Base-by-base conservation (phyloP, 2,888 invertebrate species). In the Plebejus argus region DNA sequence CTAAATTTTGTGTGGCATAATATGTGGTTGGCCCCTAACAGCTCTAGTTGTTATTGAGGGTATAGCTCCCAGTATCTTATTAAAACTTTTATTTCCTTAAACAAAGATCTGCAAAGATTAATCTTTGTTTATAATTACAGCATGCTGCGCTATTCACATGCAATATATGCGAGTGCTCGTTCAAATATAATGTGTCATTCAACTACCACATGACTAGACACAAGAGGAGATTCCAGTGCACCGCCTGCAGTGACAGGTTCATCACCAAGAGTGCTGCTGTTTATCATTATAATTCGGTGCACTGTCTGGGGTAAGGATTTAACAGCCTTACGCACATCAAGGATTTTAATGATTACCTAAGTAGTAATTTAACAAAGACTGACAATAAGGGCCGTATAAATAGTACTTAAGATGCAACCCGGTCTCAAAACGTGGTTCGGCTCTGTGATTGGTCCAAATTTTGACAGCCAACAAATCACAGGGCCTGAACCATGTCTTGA, bases 151-250 rank as follows among this genome's bases (percentile, higher is more conserved):
- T 86, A 28, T 85, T 82, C 80, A 88, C 82, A 80, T 93, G 93
- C 76, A 39, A 80, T 0, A 81, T 89, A 7, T 93, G 93, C 78
- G 82, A 85, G 1, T 89, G 92, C 23, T 82, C 87, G 0, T 91
- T 92, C 82, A 83, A 83, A 0, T 83, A 85, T 0, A 89, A 88
- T 5, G 84, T 91, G 0, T 87, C 92, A 0, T 90, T 82, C 80
- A 90, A 87, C 78, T 91, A 92, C 76, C 92, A 93, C 76, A 82
- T 70, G 1, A 85, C 85, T 75, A 89, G 85, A 78, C 92, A 93
- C 77, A 82, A 39, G 0, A 80, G 80, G 0, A 81, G 92, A 0
- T 90, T 86, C 72, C 83, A 87, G 77, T 92, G 92, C 66, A n/a
- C 56, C 0, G 79, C 81, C 1, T 92, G 91, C 71, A 23, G 49